Percentiles rank a stretch among this genome's conserved stretches.
phyloP scores from a whole-genome alignment of 2,797 vertebrate species.

The Tangara arthus region DNA sequence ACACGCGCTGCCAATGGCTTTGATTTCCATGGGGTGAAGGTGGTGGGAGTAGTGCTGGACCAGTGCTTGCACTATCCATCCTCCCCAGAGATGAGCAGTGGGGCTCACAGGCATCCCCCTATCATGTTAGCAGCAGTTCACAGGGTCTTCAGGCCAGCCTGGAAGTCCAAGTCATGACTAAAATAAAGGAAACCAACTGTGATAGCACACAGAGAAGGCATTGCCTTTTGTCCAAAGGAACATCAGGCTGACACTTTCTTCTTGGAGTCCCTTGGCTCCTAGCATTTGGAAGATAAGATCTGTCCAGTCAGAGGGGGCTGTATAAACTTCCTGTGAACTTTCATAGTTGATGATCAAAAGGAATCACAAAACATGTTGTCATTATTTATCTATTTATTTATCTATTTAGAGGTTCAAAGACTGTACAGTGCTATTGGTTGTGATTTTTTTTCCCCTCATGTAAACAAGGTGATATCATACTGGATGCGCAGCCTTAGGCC shows the following conservation, averaged over 20 bases:
- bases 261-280: not conserved
- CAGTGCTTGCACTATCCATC: not conserved
- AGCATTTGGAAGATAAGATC: slow-evolving; percentile 42
- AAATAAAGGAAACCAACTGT: not conserved
- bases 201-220: not conserved
- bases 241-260: not conserved
- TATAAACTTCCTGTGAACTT: slow-evolving; percentile 55
- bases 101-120: not conserved
- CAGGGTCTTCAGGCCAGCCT: not conserved
- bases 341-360: slow-evolving; percentile 35
- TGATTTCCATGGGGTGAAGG: not conserved
- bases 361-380: slow-evolving; percentile 17
- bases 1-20: not conserved
- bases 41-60: not conserved
- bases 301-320: not conserved
- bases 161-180: not conserved
- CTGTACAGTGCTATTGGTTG: not conserved
- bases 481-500: not conserved
- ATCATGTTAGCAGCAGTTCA: not conserved
- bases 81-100: not conserved
- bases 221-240: not conserved
- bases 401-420: slow-evolving; percentile 18
- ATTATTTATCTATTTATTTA: slow-evolving; percentile 26
- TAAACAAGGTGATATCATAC: not conserved
- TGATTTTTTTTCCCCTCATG: not conserved